Base-by-base conservation (phyloP, 2,888 invertebrate genomes). In the Ceraclea dissimilis region DNA sequence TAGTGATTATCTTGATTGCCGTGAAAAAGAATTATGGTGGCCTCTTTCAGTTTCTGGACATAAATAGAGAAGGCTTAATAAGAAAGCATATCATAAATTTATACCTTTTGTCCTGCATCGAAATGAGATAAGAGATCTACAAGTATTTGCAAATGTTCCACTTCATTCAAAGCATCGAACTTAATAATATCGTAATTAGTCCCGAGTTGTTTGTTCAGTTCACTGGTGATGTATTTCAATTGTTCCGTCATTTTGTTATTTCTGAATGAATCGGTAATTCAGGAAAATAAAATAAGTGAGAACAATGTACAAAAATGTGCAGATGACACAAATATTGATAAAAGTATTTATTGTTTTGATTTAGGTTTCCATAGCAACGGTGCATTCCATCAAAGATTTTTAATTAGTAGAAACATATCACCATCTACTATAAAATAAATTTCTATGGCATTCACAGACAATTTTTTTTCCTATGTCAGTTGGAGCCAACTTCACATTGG, bases 161-260 rank as follows among this genome's bases (percentile, higher is more conserved):
- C 84, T 48, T 85, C 81, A 59, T 82, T 82, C 58, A 93, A 72
- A 4, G 89, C 82, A 73, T 93, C 93, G 70, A 93, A 92, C 63
- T 88, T 88, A 66, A 93, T 89, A 59, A 93, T 72, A 67, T 90
- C 92, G 66, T 85, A 88, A 66, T 82, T 85, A 65, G 84, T 84
- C 52, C 80, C 82, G 64, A 91, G 82, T 49, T 80, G 75, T 64
- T 82, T 79, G 68, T 90, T 91, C 60, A 93, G 68, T 71, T 87
- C 88, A 60, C 79, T 81, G 48, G 92, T 84, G 60, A 86, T 81
- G 65, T 78, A 82, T 70, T 85, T 85, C 63, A 84, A 75, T 70
- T 81, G 80, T 62, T 85, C 84, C 47, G 80, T 81, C 85, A 85
- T 85, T 64, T 64, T 69, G 33, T 10, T n/a, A n/a, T n/a, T n/a